Evolutionary conservation across 2,797 vertebrate species (phyloP).

Genomic region (Paguma larvata): DNA sequence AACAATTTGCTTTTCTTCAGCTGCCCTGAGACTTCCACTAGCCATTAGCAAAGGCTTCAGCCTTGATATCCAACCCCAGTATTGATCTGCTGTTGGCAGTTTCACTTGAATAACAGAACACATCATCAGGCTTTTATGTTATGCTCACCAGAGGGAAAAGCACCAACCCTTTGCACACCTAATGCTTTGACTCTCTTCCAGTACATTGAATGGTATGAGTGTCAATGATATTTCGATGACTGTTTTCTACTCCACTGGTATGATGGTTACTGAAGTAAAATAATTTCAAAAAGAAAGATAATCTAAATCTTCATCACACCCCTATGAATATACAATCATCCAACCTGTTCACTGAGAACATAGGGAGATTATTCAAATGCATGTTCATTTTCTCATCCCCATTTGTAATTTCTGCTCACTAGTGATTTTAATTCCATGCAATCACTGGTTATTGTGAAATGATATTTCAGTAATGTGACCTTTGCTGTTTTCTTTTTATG

Average conservation of each 20-base stretch:
- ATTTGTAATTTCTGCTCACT: slow-evolving; percentile 1
- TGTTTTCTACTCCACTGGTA: not conserved
- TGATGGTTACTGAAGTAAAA: not conserved
- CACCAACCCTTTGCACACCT: not conserved
- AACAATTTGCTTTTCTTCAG: slow-evolving; percentile 36
- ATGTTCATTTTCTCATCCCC: not conserved
- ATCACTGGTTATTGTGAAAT: slow-evolving; percentile 66
- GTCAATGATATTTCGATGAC: not conserved
- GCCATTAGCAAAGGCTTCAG: slow-evolving; percentile 42
- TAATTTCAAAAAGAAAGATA: slow-evolving; percentile 26
- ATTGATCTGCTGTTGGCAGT: slow-evolving; percentile 37
- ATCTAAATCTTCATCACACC: not conserved
- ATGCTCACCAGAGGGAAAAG: not conserved
- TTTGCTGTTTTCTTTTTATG: slow-evolving; percentile 47
- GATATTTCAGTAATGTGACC: slow-evolving; percentile 62
- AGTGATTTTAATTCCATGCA: slow-evolving; percentile 60
- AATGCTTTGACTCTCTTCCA: slow-evolving; percentile 4
- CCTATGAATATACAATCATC: slow-evolving; percentile 27
- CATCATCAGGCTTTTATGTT: not conserved
- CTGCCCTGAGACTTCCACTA: slow-evolving; percentile 7
- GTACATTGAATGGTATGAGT: not conserved
- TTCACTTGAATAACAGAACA: slow-evolving; percentile 45
- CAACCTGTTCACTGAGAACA: not conserved
- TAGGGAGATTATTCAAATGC: slow-evolving; percentile 27
- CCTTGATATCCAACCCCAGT: not conserved